phyloP scores from a whole-genome alignment of 2,888 invertebrate species.

The Cartodere bifasciata region DNA sequence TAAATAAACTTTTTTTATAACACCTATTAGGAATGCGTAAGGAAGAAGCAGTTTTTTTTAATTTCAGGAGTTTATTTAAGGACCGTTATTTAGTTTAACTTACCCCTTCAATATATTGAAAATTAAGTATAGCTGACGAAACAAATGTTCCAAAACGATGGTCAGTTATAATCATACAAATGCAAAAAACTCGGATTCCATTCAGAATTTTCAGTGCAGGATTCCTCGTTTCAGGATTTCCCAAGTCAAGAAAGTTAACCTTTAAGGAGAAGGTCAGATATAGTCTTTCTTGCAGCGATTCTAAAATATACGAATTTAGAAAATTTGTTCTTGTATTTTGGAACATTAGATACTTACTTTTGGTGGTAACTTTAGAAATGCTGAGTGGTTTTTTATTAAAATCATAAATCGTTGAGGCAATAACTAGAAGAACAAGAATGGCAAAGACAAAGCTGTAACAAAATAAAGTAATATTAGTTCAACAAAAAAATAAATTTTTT shows the following conservation, averaged over 20 bases:
- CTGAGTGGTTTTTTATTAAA: not conserved
- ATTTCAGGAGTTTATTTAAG: no score
- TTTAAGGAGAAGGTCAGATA: conserved; percentile 28
- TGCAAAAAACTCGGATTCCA: conserved; percentile 44
- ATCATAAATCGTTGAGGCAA: conserved; percentile 30
- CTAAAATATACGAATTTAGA: conserved; percentile 11
- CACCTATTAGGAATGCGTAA: no score
- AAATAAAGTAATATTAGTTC: conserved; percentile 5
- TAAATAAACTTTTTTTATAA: no score
- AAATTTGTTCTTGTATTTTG: not conserved
- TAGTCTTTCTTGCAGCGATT: conserved; percentile 13
- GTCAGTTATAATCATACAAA: conserved; percentile 42
- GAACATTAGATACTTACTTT: no score
- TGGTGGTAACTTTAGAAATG: no score
- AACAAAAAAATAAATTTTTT: conserved; percentile 2
- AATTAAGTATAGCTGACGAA: conserved; percentile 43
- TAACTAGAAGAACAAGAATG: conserved; percentile 24
- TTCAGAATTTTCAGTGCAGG: conserved; percentile 41
- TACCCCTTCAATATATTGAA: conserved; percentile 42
- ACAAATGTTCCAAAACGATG: conserved; percentile 43
- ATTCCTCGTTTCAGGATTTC: conserved; percentile 32
- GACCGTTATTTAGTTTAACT: no score
- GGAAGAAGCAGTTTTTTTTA: no score
- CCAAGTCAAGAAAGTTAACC: conserved; percentile 32
- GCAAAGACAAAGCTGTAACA: conserved; percentile 26